These are phyloP conservation scores for Apodemus sylvaticus DNA, from an alignment of 2,113 vertebrate genomes.

Conservation along the genomic window DNA sequence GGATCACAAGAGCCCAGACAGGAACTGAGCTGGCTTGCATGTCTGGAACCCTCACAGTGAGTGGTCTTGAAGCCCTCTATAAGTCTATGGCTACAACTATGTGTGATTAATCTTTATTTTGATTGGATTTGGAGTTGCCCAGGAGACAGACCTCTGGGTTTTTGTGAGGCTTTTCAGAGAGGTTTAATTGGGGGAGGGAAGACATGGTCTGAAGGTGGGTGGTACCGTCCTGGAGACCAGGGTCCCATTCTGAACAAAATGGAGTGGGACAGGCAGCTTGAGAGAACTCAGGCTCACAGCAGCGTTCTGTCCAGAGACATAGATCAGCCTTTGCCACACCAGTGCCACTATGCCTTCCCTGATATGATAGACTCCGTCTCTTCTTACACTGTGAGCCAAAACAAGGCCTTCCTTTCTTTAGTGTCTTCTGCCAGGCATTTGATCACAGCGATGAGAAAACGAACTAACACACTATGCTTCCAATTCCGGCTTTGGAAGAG, in stretches of 20 bases:
- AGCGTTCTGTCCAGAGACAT: background rate
- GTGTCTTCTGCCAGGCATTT: background rate
- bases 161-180: background rate
- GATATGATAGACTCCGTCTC: background rate
- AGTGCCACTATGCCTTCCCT: background rate
- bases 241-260: background rate
- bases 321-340: background rate
- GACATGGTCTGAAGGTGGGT: too few relatives aligned
- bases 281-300: background rate
- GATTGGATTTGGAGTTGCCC: background rate
- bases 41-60: background rate
- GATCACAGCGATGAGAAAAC: background rate
- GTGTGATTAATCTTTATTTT: background rate
- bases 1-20: background rate
- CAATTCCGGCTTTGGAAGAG: background rate
- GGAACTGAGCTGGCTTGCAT: background rate
- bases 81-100: accelerated
- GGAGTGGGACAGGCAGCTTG: background rate
- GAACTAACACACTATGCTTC: background rate
- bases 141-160: background rate
- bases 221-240: accelerated
- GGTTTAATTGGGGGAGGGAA: background rate
- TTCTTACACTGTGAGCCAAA: background rate
- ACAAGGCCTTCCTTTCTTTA: background rate
- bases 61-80: background rate